These are phyloP conservation scores for Diorhabda sublineata DNA, from an alignment of 1,140 invertebrate genomes.

Conservation along the genomic window DNA sequence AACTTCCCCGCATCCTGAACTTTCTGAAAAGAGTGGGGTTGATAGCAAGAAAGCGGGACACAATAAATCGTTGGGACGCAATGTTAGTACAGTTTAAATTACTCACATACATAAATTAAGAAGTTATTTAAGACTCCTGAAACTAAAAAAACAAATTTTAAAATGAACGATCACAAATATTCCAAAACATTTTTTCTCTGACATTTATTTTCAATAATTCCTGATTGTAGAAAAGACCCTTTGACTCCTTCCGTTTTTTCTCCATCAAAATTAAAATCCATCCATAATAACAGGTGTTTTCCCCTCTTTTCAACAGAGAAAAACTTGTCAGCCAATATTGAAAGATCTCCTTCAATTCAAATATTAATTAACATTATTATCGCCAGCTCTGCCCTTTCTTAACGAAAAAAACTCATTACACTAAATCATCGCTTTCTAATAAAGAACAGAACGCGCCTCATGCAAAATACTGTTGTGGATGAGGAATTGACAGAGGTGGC, in stretches of 20 bases:
- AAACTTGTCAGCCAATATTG: slow-evolving; percentile 35
- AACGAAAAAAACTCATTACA: slow-evolving; percentile 45
- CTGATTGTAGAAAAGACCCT: neutral
- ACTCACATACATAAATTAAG: too few species aligned
- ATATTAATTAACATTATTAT: slow-evolving; percentile 49
- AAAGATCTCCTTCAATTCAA: slow-evolving; percentile 37
- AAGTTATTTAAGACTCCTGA: too few species aligned
- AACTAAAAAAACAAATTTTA: too few species aligned
- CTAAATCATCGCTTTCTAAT: slow-evolving; percentile 47
- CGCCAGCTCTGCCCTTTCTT: slow-evolving; percentile 40
- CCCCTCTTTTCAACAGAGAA: slow-evolving; percentile 13
- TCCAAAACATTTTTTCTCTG: neutral
- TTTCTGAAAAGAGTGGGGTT: too few species aligned
- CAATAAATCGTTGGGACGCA: too few species aligned
- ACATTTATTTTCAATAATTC: neutral
- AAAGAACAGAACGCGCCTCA: slow-evolving; percentile 28
- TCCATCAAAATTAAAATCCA: slow-evolving; percentile 19
- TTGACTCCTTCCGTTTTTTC: slow-evolving; percentile 2
- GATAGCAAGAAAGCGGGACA: too few species aligned
- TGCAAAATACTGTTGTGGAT: neutral
- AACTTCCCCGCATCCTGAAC: too few species aligned
- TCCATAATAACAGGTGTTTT: slow-evolving; percentile 34
- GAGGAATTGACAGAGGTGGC: neutral
- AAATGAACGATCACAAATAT: too few species aligned
- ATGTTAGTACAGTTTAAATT: too few species aligned